Evolutionary conservation across 2,797 vertebrate species (phyloP), one percentile per base, ranked within the genome.

Genomic region (Borostomias antarcticus): DNA sequence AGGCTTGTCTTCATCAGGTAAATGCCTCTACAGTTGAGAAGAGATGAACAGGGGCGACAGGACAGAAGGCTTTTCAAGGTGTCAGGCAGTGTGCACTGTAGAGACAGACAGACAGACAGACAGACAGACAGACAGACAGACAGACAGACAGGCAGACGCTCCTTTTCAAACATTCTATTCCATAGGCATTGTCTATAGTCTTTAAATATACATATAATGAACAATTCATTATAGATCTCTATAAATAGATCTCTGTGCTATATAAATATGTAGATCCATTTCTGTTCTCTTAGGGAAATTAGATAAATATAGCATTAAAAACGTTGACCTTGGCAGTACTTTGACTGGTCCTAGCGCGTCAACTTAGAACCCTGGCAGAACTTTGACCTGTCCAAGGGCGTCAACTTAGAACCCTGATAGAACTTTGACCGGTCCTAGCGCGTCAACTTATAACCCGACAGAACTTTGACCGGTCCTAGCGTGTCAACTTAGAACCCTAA

Each of bases 1-100:
- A 45, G 40, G 40, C 40, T 45, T 15, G n/a, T 45, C 40, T 45
- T n/a, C n/a, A n/a, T n/a, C n/a, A n/a, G n/a, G n/a, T n/a, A n/a
- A n/a, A n/a, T n/a, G n/a, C n/a, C n/a, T n/a, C n/a, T n/a, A n/a
- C n/a, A n/a, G n/a, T 45, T 0, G 13, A 45, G 40, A 17, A 45
- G 21, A 79, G 23, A 53, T 47, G 30, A 25, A 60, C 19, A 68
- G 81, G 84, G 81, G 80, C 67, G 70, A 86, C 79, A 15, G 69
- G 81, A 89, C 88, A 83, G 75, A 89, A 91, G 89, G 89, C 88
- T 86, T 86, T 59, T 82, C 59, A 75, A 83, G 88, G 82, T 85
- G 80, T 88, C 80, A 86, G 88, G 89, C 89, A 90, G 89, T 89
- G 85, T 85, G 89, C 86, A 89, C 85, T 89, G 83, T 84, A 85